Base-by-base conservation (phyloP, 2,797 vertebrate species). In the Kryptolebias ocellatus region DNA sequence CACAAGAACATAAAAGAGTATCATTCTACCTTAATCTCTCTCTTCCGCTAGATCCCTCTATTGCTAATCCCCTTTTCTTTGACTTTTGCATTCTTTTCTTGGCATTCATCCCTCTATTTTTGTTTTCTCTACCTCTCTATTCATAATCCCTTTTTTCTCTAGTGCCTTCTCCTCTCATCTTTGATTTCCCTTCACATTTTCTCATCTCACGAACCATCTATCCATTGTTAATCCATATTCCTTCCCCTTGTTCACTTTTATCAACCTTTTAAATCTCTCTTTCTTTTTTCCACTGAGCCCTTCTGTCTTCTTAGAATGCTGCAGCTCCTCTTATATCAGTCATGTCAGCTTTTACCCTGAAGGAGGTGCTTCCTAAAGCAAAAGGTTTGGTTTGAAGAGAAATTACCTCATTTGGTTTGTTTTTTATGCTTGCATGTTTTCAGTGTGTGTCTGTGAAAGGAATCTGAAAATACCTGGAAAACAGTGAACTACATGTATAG, bases 111-210 rank as follows among this genome's bases (percentile, higher is more conserved):
- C 58, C 74, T 67, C 68, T 68, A 47, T 52, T 71, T 67, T 74
- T 75, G 64, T 73, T 76, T 63, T 66, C 59, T 62, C 39, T 64
- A 54, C 53, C 72, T 84, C 64, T 42, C 83, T 78, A 79, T 89
- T 88, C 61, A 78, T 88, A 80, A 83, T 86, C 85, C 81, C 78
- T 82, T 73, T 58, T 18, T 56, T 64, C 81, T 61, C 78, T 16
- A 31, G 67, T 79, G 59, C 50, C 76, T 72, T 55, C 75, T 75
- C 51, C 46, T 52, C 56, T 76, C 64, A 24, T 84, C 69, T 80
- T 61, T 74, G 67, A 84, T 71, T 84, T 81, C 67, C 75, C 83
- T 87, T 85, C 83, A 84, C 78, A 61, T 84, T 80, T 79, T 67
- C 74, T 77, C 69, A 55, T 51, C 67, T 74, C 67, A 29, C 56